Base-by-base conservation (phyloP, 2,888 invertebrate species). In the Pollenia griseotomentosa region DNA sequence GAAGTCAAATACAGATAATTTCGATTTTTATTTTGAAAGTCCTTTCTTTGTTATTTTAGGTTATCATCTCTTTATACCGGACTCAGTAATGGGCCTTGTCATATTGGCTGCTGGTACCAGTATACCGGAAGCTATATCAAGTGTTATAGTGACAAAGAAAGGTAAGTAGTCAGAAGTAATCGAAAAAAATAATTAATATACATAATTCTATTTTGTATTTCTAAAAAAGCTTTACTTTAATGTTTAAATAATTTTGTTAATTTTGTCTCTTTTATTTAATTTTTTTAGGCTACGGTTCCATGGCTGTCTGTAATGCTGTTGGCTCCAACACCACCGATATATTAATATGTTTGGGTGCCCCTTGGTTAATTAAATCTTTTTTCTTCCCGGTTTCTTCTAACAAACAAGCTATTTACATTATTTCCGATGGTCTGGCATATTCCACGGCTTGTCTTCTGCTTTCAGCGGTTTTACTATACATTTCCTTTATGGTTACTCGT, bases 81-180 rank as follows among this genome's bases (percentile, higher is more conserved):
- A 97, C 92, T 96, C 97, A 46, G 96, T 97, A 14, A 97, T 97
- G 94, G 97, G 97, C 0, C 94, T 98, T 80, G 97, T 97, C 4
- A 96, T 97, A 90, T 94, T 97, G 44, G 97, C 97, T 0, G 97
- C 97, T 2, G 97, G 97, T 65, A 97, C 97, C 88, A 97, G 97
- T 90, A 95, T 98, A 0, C 97, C 98, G 0, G 98, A 98, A 94
- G 97, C 97, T 0, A 96, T 97, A 1, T 96, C 97, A 51, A 97
- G 97, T 91, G 95, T 97, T 10, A 95, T 97, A 70, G 97, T 98
- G 0, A 96, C 97, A 3, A 96, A 96, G 90, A 96, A 97, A 95
- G 90, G 89, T 89, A 87, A 65, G 19, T 46, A 0, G 4, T 5
- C 0, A 33, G 4, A 33, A 33, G 6, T 33, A 33, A 33, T 33